Conservation (phyloP, 2,888 invertebrate genomes). For the Nipponacmea schrenckii region DNA sequence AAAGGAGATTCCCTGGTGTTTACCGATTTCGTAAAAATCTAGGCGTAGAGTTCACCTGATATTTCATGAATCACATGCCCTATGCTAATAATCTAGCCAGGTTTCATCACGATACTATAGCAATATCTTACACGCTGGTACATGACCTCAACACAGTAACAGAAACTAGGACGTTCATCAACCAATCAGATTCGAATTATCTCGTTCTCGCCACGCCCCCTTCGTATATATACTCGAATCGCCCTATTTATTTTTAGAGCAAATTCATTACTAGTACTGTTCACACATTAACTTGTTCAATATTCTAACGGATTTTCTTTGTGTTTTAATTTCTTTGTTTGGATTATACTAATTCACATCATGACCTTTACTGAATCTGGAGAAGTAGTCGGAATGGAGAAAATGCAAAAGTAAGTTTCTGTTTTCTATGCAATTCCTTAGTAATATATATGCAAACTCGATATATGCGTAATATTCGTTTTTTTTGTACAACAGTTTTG, state of each 20-base stretch:
- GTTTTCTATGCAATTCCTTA: too few relatives aligned
- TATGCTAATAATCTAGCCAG: too few relatives aligned
- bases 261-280: not conserved
- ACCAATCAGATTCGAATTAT: not conserved
- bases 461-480: too few relatives aligned
- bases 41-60: too few relatives aligned
- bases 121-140: too few relatives aligned
- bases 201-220: conserved; percentile 5
- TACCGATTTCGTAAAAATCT: too few relatives aligned
- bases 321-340: conserved; percentile 6
- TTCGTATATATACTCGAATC: not conserved
- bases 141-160: too few relatives aligned
- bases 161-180: not conserved
- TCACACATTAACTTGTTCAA: not conserved
- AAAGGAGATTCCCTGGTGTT: too few relatives aligned
- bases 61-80: too few relatives aligned
- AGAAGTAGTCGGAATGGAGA: conserved; percentile 1
- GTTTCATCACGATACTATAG: too few relatives aligned
- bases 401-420: not conserved
- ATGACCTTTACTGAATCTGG: conserved; percentile 4
- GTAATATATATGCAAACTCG: too few relatives aligned
- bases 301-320: conserved; percentile 6
- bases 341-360: conserved; percentile 3
- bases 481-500: too few relatives aligned
- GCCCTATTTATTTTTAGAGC: conserved; percentile 1